A percentile compares a stretch with the other conserved stretches of the same genome.
phyloP scores from a whole-genome alignment of 1,140 invertebrate species.

The Drosophila varians region DNA sequence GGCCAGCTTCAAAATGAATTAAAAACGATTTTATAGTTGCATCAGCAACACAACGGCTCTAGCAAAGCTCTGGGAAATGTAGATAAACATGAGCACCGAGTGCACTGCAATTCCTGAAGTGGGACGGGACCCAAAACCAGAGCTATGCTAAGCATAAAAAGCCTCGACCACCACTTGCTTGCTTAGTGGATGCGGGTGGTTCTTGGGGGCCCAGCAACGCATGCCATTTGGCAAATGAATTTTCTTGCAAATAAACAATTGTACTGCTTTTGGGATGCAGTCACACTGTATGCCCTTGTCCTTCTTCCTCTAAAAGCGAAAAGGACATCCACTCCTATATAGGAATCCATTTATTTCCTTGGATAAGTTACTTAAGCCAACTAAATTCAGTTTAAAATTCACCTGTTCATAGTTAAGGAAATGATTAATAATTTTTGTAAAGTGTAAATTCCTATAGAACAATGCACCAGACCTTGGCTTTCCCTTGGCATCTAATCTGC shows the following conservation, averaged over 20 bases:
- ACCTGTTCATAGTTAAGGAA: no score
- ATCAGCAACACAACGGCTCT: slow-evolving; percentile 18
- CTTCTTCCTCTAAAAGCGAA: background rate
- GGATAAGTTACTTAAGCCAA: no score
- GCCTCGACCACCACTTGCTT: slow-evolving; percentile 1
- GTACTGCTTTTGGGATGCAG: slow-evolving; percentile 2
- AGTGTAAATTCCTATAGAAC: background rate
- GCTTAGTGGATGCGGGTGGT: background rate
- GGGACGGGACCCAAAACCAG: slow-evolving; percentile 23
- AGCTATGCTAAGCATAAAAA: slow-evolving; percentile 32
- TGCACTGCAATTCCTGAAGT: slow-evolving; percentile 30
- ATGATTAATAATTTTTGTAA: background rate
- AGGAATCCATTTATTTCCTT: no score
- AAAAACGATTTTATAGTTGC: slow-evolving; percentile 53
- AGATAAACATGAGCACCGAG: slow-evolving; percentile 42
- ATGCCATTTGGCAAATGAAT: slow-evolving; percentile 58
- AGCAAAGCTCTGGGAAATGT: slow-evolving; percentile 28
- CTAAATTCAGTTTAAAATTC: no score
- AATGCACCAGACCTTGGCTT: background rate
- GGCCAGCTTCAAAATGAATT: slow-evolving; percentile 46
- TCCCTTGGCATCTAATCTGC: background rate
- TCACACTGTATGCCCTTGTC: background rate
- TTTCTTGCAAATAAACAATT: slow-evolving; percentile 48
- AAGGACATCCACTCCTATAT: no score
- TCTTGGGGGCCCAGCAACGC: slow-evolving; percentile 17